Base-by-base conservation (phyloP, 2,797 vertebrate species). In the Neostethus bicornis region DNA sequence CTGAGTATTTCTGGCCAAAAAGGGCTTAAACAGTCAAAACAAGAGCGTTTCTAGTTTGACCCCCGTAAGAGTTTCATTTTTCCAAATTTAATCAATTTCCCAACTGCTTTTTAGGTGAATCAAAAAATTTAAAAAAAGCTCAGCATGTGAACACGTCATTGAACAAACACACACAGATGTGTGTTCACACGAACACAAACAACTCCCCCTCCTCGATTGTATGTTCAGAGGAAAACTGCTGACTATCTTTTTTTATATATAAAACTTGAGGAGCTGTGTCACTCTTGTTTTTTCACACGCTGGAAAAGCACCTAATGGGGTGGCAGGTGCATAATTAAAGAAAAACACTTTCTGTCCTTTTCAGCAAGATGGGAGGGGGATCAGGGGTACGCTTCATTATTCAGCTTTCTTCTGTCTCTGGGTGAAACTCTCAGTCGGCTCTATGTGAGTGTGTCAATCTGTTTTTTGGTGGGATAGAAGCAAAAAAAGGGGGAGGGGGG, bases 311-410 rank as follows among this genome's bases (percentile, higher is more conserved):
- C 17, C 35, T 11, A 37, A 32, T 47, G 60, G 35, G 57, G 70
- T 56, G 19, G 77, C 87, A 89, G 85, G 86, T 89, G 85, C 73
- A 52, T 88, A 88, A 90, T 91, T 85, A 88, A 87, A 88, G 79
- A 80, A 80, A 79, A 90, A 87, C 83, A 84, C 61, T 70, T 73
- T 69, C 73, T 67, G 59, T 3, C 39, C 39, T 53, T 42, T 63
- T 47, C 42, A 32, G 49, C 44, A 51, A 9, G n/a, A n/a, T n/a
- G 51, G 25, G 31, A 39, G 52, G 37, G 51, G 32, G 54, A 55
- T 71, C 57, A 47, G 19, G 61, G 57, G 70, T 14, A 54, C 53
- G 42, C 75, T 76, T 78, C 72, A 78, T 80, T 84, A 86, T 86
- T 61, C 72, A 63, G 60, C 5, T 58, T 66, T 48, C 55, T 67